A percentile compares a stretch with the other conserved stretches of the same genome.
These are phyloP conservation scores for Melanotaenia boesemani DNA, from an alignment of 2,797 vertebrate genomes.

Conservation along the genomic window DNA sequence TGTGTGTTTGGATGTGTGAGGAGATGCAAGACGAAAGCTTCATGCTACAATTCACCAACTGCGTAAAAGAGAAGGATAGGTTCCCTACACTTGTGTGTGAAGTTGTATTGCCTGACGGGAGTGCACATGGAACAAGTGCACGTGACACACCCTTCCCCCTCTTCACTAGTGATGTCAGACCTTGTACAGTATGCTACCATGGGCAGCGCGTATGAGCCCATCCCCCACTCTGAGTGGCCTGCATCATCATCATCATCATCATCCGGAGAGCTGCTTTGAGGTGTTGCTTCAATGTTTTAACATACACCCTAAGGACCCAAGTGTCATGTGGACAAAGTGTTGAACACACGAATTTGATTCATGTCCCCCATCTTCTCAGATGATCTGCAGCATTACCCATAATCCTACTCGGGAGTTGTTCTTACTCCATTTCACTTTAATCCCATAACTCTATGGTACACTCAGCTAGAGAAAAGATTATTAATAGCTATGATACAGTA, in stretches of 20 bases:
- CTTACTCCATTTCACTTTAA: slow-evolving; percentile 45
- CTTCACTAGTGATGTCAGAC: slow-evolving; percentile 53
- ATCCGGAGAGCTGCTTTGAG: slow-evolving; percentile 36
- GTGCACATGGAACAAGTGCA: slow-evolving; percentile 55
- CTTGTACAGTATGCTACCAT: slow-evolving; percentile 51
- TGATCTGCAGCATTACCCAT: slow-evolving; percentile 37
- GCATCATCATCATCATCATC: slow-evolving; percentile 32
- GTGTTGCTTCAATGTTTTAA: slow-evolving; percentile 26
- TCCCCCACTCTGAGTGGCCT: slow-evolving; percentile 42
- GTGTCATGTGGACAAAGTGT: slow-evolving; percentile 12
- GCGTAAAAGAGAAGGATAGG: slow-evolving; percentile 45
- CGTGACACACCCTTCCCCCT: slow-evolving; percentile 53
- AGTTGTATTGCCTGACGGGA: slow-evolving; percentile 43
- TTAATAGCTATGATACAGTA: slow-evolving; percentile 14
- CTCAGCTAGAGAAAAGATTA: slow-evolving; percentile 10
- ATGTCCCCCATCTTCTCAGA: slow-evolving; percentile 13
- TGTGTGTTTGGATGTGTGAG: slow-evolving; percentile 22
- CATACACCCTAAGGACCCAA: slow-evolving; percentile 5
- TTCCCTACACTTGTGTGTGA: slow-evolving; percentile 20
- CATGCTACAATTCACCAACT: slow-evolving; percentile 46
- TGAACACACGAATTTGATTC: neutral
- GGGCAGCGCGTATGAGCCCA: slow-evolving; percentile 39
- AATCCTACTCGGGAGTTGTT: slow-evolving; percentile 43
- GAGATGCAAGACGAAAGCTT: slow-evolving; percentile 42
- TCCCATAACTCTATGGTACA: slow-evolving; percentile 34